Evolutionary conservation across 1,140 invertebrate species (phyloP).

Genomic region (Diuraphis noxia): DNA sequence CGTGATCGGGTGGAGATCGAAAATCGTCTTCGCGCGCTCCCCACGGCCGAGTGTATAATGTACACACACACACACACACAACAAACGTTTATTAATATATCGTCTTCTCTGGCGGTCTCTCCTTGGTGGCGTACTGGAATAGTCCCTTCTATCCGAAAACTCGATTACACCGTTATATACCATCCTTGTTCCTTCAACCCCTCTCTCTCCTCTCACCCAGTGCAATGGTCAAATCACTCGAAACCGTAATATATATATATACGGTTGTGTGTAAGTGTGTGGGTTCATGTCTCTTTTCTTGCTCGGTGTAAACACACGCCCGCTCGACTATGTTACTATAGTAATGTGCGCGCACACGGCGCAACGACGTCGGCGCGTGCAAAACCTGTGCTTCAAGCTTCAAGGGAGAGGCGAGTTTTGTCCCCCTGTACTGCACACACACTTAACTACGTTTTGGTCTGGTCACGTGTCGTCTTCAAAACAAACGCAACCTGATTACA

Average conservation of each 20-base stretch:
- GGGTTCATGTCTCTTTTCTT: neutral
- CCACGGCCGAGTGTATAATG: neutral
- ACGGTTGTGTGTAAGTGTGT: too few species aligned
- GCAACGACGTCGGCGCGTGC: neutral
- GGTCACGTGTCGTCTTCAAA: neutral
- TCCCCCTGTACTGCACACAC: too few species aligned
- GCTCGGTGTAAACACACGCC: neutral
- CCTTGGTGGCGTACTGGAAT: neutral
- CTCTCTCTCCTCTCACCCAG: neutral
- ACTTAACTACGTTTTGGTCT: neutral
- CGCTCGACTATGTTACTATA: neutral
- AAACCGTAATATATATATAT: neutral
- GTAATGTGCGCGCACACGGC: neutral
- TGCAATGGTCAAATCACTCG: neutral
- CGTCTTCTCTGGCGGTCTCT: neutral
- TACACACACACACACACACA: neutral
- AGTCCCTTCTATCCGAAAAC: neutral
- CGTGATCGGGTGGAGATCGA: neutral
- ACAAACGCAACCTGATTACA: neutral
- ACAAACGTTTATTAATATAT: neutral
- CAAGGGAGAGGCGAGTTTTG: neutral
- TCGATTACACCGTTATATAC: conserved; percentile 1
- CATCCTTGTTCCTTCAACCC: neutral
- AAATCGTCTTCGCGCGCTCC: neutral
- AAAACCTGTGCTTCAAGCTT: neutral